Evolutionary conservation across 2,113 vertebrate species (phyloP).

Genomic region (Gnathochromis pfefferi): DNA sequence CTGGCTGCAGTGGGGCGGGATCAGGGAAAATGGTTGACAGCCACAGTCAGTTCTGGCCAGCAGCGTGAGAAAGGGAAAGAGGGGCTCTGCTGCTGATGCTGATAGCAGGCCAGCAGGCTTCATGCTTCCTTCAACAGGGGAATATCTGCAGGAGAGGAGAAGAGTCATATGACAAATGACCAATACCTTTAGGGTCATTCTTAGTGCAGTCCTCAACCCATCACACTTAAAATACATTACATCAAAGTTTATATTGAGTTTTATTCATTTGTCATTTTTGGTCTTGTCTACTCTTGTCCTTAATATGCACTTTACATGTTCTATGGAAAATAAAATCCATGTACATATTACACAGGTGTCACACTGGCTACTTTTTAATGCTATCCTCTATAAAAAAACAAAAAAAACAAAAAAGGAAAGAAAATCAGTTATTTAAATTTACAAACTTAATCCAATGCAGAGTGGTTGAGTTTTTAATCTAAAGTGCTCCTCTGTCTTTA

Average conservation of each 20-base stretch:
- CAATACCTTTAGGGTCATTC: not conserved
- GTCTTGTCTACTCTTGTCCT: not conserved
- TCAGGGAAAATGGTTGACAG: slow-evolving; percentile 24
- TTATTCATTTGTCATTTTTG: not conserved
- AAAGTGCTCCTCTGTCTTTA: not conserved
- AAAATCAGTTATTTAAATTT: not conserved
- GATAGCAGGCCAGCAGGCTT: slow-evolving; percentile 63
- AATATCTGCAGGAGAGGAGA: slow-evolving; percentile 78
- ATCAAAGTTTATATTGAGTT: not conserved
- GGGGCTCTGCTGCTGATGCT: slow-evolving; percentile 31
- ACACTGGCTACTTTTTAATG: not conserved
- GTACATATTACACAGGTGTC: not conserved
- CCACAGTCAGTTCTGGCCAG: slow-evolving; percentile 59
- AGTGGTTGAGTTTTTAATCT: not conserved
- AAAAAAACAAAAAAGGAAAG: not conserved
- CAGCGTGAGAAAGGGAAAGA: slow-evolving; percentile 23
- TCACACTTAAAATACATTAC: not conserved
- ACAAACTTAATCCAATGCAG: not conserved
- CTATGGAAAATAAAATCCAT: not conserved
- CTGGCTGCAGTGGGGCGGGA: not conserved
- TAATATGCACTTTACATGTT: not conserved
- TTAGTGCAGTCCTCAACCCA: not conserved
- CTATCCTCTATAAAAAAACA: not conserved
- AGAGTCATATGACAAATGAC: slow-evolving; percentile 1
- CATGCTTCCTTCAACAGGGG: slow-evolving; percentile 97